Evolutionary conservation across 2,113 vertebrate genomes (phyloP).

Genomic region (Bos javanicus): DNA sequence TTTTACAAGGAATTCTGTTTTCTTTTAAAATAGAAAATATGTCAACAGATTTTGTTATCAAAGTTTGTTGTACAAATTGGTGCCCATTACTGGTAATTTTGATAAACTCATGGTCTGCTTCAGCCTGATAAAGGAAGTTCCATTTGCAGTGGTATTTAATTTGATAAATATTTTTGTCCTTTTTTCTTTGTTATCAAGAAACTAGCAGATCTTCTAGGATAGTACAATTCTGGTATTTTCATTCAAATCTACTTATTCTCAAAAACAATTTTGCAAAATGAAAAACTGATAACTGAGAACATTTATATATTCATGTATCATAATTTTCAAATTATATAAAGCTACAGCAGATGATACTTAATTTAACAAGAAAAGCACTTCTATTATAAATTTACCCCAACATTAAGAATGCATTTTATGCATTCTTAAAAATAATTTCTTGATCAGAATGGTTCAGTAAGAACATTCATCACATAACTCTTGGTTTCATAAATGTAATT

Average conservation of each 20-base stretch:
- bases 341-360: neutral
- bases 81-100: slow-evolving; percentile 5
- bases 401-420: neutral
- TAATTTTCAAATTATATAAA: neutral
- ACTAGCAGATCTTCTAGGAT: neutral
- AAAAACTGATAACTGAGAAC: neutral
- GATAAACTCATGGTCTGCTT: neutral
- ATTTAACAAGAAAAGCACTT: slow-evolving; percentile 4
- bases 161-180: neutral
- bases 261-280: slow-evolving; percentile 16
- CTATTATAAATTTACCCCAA: neutral
- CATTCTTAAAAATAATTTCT: neutral
- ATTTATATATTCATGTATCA: neutral
- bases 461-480: neutral
- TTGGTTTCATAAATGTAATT: slow-evolving; percentile 14
- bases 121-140: neutral
- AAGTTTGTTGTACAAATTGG: neutral
- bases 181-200: neutral
- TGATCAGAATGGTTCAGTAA: neutral
- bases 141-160: neutral
- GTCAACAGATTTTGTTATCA: neutral
- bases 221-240: neutral
- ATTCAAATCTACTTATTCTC: neutral
- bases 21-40: slow-evolving; percentile 13
- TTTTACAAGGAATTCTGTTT: neutral